Evolutionary conservation across 2,888 invertebrate species (phyloP), one percentile per base, ranked within the genome.

Genomic region (Pollenia amentaria): DNA sequence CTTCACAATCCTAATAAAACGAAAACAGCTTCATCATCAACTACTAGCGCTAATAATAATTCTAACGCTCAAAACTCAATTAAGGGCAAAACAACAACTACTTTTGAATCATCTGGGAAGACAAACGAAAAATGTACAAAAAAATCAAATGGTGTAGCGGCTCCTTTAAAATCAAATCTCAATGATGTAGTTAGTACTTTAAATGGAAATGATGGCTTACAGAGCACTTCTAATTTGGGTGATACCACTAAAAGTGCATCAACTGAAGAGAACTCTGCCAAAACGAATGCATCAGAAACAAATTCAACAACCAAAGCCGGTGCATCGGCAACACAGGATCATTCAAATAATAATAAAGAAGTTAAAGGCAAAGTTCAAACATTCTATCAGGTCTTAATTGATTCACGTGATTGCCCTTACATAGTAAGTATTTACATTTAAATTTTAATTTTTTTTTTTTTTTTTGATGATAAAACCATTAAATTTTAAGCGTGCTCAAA

Each of bases 341-440:
- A 79, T 7, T 62, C 77, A 0, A 81, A 67, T 16, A 96, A 96
- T 44, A 97, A 96, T 44, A 97, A 97, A 92, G 98, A 98, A 94
- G 97, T 97, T 11, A 97, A 98, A 93, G 98, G 98, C 65, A 95
- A 96, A 92, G 97, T 97, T 9, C 98, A 98, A 91, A 97, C 98
- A 53, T 99, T 98, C 93, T 99, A 99, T 93, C 99, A 99, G 95
- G 99, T 99, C 57, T 95, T 99, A 57, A 99, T 99, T 89, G 99
- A 99, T 93, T 97, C 98, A 85, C 95, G 99, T 91, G 99, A 99
- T 94, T 98, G 98, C 91, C 98, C 99, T 9, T 98, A 97, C 93
- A 99, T 99, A 75, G 93, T 93, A 87, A 89, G 92, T 81, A 51
- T n/a, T 4, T 10, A 10, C 21, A 42, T 44, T 57, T 7, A 51